Conservation (phyloP, 1,140 invertebrate species). For the Plodia interpunctella region DNA sequence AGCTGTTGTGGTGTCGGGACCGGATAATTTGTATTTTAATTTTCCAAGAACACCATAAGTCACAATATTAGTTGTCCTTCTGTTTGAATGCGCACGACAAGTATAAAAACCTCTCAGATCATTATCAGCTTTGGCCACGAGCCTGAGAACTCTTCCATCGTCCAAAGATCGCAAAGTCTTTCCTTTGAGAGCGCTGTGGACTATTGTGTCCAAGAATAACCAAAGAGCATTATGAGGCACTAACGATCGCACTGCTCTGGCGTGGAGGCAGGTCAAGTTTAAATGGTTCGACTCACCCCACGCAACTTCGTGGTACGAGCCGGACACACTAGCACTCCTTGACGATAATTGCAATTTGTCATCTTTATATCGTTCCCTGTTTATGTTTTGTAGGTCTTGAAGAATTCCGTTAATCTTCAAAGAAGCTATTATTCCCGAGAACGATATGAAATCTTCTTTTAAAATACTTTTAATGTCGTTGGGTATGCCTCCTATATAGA, state of each 20-base stretch:
- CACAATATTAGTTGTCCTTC: conserved; percentile 45
- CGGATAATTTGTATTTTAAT: conserved; percentile 34
- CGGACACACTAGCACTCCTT: conserved; percentile 57
- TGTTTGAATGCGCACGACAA: conserved; percentile 44
- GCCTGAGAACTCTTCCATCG: conserved; percentile 46
- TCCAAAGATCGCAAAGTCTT: conserved; percentile 40
- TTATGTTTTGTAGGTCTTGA: conserved; percentile 48
- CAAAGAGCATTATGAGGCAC: conserved; percentile 39
- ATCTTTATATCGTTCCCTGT: conserved; percentile 43
- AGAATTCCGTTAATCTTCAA: conserved; percentile 42
- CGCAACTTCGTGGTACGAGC: conserved; percentile 52
- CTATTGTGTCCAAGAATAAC: conserved; percentile 48
- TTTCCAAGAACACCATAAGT: conserved; percentile 59
- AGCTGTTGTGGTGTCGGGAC: conserved; percentile 43
- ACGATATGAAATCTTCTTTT: conserved; percentile 40
- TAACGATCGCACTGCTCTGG: conserved; percentile 26
- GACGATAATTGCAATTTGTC: conserved; percentile 52
- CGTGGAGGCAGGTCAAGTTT: conserved; percentile 62
- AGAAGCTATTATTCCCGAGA: conserved; percentile 47
- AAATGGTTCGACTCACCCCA: conserved; percentile 55
- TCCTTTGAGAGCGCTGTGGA: conserved; percentile 24
- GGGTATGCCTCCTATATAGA: conserved; percentile 54
- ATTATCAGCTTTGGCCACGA: conserved; percentile 40
- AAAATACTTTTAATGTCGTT: conserved; percentile 28
- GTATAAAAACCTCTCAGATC: conserved; percentile 58